Evolutionary conservation across 2,113 vertebrate genomes (phyloP).

Genomic region (Pedetes capensis): DNA sequence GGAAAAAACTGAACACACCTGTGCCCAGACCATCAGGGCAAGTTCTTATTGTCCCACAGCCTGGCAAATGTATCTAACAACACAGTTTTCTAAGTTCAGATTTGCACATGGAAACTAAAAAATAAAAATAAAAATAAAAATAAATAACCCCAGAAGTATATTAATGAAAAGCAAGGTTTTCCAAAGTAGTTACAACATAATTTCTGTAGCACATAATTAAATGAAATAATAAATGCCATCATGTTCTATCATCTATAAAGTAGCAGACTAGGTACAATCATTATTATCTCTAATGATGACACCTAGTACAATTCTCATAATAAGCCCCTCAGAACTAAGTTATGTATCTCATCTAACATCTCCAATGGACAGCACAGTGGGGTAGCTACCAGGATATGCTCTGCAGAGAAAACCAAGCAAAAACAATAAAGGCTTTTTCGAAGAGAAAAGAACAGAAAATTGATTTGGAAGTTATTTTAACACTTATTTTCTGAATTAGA

Average conservation of each 20-base stretch:
- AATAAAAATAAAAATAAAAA: too few relatives aligned
- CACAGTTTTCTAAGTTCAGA: not conserved
- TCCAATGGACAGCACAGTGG: not conserved
- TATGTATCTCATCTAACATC: not conserved
- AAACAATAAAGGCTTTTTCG: not conserved
- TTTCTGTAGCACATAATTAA: not conserved
- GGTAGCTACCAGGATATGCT: not conserved
- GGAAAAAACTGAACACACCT: not conserved
- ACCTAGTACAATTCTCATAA: not conserved
- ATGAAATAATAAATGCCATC: not conserved
- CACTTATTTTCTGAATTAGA: conserved; percentile 19
- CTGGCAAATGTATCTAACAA: not conserved
- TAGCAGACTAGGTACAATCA: not conserved
- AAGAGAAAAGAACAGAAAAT: not conserved
- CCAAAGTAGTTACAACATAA: not conserved
- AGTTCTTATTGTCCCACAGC: not conserved
- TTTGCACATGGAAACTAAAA: not conserved
- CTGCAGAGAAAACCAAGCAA: not conserved
- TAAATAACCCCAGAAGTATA: not conserved
- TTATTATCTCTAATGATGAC: conserved; percentile 18
- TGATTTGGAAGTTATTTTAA: conserved; percentile 4
- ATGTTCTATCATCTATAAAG: not conserved
- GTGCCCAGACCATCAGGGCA: not conserved
- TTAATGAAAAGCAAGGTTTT: conserved; percentile 20
- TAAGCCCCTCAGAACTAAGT: not conserved